These are phyloP conservation scores for Hermaeophaga mercurialis DNA, from an alignment of 2,888 invertebrate species.

Conservation along the genomic window DNA sequence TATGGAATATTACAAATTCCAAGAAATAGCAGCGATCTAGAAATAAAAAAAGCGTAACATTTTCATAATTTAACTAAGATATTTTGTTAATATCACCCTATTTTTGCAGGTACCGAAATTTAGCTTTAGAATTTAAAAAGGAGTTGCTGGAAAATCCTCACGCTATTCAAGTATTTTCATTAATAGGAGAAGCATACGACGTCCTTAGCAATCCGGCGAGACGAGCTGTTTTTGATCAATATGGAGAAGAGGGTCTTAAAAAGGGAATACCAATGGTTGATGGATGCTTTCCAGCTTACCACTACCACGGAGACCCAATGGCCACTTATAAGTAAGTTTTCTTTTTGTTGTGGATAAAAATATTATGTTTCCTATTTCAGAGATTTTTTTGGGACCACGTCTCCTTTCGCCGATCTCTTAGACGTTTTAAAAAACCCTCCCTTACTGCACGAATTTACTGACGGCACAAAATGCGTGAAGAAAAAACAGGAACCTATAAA, in stretches of 20 bases:
- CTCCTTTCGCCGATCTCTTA: conserved; percentile 79
- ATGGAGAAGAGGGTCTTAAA: conserved; percentile 86
- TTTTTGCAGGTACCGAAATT: conserved; percentile 51
- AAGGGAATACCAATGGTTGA: conserved; percentile 74
- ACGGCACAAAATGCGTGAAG: conserved; percentile 65
- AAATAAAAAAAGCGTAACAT: conserved; percentile 73
- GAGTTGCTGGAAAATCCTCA: conserved; percentile 65
- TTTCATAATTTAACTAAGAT: not conserved
- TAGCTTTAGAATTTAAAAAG: conserved; percentile 61
- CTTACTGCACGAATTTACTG: conserved; percentile 65
- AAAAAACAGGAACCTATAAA: conserved; percentile 66
- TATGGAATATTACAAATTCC: conserved; percentile 76
- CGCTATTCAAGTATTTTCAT: conserved; percentile 63
- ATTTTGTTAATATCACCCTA: not conserved
- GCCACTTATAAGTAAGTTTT: conserved; percentile 67
- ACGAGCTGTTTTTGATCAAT: conserved; percentile 84
- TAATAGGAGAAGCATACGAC: conserved; percentile 80
- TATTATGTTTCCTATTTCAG: conserved; percentile 43
- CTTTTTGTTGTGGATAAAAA: not conserved
- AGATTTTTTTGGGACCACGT: conserved; percentile 82
- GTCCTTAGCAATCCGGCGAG: conserved; percentile 70
- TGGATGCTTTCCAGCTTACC: conserved; percentile 72
- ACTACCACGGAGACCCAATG: conserved; percentile 81
- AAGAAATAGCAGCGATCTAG: conserved; percentile 66
- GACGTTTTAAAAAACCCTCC: conserved; percentile 69